Base-by-base conservation (phyloP, 2,113 vertebrate species). In the Syngnathus typhle region DNA sequence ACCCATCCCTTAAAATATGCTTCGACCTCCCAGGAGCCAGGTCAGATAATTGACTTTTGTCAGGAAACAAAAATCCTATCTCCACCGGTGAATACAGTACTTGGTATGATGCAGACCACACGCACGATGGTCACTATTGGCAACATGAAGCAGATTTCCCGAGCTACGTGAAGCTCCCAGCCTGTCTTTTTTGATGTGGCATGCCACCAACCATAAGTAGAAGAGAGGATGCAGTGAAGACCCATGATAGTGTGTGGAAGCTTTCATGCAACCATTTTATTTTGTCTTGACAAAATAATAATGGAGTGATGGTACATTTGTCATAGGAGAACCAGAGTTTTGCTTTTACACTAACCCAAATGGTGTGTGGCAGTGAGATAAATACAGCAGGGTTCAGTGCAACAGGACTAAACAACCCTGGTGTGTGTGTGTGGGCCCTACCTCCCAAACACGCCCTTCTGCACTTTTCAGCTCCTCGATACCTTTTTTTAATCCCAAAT, bases 131-230 rank as follows among this genome's bases (percentile, higher is more conserved):
- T 66, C 16, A 64, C 72, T 16, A 18, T 65, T 61, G 63, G 21
- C 39, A 55, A 55, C 79, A 68, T 62, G 44, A 67, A 72, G 67
- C 51, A 44, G 70, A 74, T 65, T 73, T 83, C 61, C 71, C 65
- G 72, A 71, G 71, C 58, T 73, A 69, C 51, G 66, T 41, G 0
- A 54, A 70, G 36, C 43, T 41, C n/a, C 55, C 62, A 19, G 49
- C 15, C 47, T 43, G 77, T 59, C 3, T 65, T 11, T 19, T 62
- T 65, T 72, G 77, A 81, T 47, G 52, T 46, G 61, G 63, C 36
- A 21, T 19, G 65, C 67, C 77, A 74, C 66, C 64, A 69, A 82
- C 82, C 70, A 55, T n/a, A 32, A 60, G 37, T 68, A 13, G 67
- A 70, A 62, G 46, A 67, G 51, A 70, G 61, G 37, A 56, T 67